Evolutionary conservation across 2,888 invertebrate genomes (phyloP).

Genomic region (Notodonta dromedarius): DNA sequence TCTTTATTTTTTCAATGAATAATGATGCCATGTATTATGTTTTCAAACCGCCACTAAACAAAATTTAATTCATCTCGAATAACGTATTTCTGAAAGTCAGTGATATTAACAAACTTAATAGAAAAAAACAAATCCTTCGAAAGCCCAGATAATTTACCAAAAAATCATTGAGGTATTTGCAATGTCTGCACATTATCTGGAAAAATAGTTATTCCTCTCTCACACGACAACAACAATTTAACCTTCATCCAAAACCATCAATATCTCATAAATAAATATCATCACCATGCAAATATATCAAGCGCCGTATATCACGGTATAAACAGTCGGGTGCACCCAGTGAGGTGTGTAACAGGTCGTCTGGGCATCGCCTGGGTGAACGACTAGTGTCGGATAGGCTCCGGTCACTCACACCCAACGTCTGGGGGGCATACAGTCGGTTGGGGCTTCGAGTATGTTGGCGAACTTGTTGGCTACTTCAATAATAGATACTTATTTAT

Average conservation of each 20-base stretch:
- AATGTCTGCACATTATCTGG: too few relatives aligned
- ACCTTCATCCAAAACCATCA: conserved; percentile 1
- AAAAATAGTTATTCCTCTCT: neutral
- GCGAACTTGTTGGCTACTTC: neutral
- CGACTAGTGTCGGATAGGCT: conserved; percentile 66
- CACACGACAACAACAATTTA: neutral
- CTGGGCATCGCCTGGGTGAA: conserved; percentile 73
- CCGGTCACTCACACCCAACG: conserved; percentile 65
- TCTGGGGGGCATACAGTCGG: conserved; percentile 36
- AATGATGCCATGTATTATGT: too few relatives aligned
- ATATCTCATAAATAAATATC: neutral
- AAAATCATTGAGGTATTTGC: too few relatives aligned
- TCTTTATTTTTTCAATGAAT: too few relatives aligned
- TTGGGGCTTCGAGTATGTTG: conserved; percentile 15
- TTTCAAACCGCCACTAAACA: too few relatives aligned
- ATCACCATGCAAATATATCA: conserved; percentile 5
- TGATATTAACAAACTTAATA: too few relatives aligned
- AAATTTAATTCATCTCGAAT: too few relatives aligned
- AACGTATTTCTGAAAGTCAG: too few relatives aligned
- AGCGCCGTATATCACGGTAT: conserved; percentile 19
- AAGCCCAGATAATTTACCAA: too few relatives aligned
- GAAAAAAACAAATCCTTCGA: too few relatives aligned
- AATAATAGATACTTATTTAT: too few relatives aligned
- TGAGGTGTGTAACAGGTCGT: conserved; percentile 77
- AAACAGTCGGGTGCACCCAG: conserved; percentile 48